phyloP scores from a whole-genome alignment of 2,888 invertebrate genomes.

The Hypomecis punctinalis region DNA sequence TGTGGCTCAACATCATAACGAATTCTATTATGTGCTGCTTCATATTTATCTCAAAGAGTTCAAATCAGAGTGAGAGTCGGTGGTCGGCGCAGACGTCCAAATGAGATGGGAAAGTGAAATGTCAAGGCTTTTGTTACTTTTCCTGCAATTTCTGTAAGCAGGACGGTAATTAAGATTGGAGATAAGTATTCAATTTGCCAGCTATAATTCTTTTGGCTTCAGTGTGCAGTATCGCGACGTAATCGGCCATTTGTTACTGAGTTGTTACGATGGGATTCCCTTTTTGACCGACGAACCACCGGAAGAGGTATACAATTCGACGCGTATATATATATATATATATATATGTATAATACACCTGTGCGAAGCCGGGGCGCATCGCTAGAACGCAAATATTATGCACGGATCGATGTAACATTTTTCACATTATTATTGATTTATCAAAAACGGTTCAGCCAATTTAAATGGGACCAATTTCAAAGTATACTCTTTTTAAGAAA shows the following conservation, averaged over 20 bases:
- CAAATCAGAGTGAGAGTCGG: conserved; percentile 34
- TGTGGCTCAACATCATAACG: conserved; percentile 29
- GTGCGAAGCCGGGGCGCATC: too few species aligned
- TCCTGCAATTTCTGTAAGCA: conserved; percentile 16
- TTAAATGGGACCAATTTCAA: too few species aligned
- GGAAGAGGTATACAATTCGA: too few species aligned
- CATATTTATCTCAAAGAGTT: conserved; percentile 33
- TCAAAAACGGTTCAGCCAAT: too few species aligned
- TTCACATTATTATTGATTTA: too few species aligned
- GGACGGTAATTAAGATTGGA: conserved; percentile 24
- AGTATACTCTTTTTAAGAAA: too few species aligned
- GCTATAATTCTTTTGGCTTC: conserved; percentile 8
- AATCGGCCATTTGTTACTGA: conserved; percentile 3
- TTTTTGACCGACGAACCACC: too few species aligned
- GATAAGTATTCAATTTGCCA: conserved; percentile 29
- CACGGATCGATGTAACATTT: too few species aligned
- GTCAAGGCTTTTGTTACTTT: conserved; percentile 33
- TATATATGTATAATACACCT: too few species aligned
- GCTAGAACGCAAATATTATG: too few species aligned
- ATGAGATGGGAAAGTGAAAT: conserved; percentile 33
- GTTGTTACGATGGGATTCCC: background rate
- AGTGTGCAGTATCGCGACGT: conserved; percentile 3
- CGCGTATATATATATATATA: too few species aligned
- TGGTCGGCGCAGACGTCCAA: conserved; percentile 6
- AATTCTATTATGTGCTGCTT: conserved; percentile 29